Conservation (phyloP, 2,113 vertebrate genomes). For the Deroptyus accipitrinus region DNA sequence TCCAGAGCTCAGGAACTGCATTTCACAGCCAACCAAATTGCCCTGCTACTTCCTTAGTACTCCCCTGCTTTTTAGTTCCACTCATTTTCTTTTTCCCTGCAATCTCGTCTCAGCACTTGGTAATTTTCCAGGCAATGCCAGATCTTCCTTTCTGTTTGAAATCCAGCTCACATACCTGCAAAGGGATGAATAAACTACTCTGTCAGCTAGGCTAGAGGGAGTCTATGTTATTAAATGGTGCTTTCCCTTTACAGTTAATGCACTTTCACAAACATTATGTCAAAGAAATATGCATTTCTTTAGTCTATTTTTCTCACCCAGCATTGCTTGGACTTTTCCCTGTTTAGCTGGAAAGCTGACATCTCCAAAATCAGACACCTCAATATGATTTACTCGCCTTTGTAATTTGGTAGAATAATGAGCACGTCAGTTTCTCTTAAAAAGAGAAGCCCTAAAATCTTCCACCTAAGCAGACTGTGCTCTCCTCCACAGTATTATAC, state of each 20-base stretch:
- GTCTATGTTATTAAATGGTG: not conserved
- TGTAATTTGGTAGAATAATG: not conserved
- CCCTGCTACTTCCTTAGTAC: not conserved
- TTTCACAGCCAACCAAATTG: conserved; percentile 21
- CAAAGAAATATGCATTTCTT: not conserved
- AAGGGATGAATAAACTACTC: not conserved
- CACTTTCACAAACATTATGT: not conserved
- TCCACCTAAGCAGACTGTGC: not conserved
- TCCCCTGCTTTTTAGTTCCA: not conserved
- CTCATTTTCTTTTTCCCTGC: conserved; percentile 1
- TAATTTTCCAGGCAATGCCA: not conserved
- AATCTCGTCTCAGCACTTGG: not conserved
- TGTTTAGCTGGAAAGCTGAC: not conserved
- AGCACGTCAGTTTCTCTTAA: not conserved
- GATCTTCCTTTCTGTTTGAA: not conserved
- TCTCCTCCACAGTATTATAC: not conserved
- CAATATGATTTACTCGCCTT: not conserved
- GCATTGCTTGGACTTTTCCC: not conserved
- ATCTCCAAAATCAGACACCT: not conserved
- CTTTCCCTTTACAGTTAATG: not conserved
- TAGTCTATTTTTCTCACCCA: not conserved
- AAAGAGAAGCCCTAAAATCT: not conserved
- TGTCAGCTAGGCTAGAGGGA: not conserved
- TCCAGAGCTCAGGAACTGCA: not conserved
- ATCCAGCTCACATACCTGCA: not conserved